Evolutionary conservation across 1,140 invertebrate species (phyloP).

Genomic region (Prorops nasuta): DNA sequence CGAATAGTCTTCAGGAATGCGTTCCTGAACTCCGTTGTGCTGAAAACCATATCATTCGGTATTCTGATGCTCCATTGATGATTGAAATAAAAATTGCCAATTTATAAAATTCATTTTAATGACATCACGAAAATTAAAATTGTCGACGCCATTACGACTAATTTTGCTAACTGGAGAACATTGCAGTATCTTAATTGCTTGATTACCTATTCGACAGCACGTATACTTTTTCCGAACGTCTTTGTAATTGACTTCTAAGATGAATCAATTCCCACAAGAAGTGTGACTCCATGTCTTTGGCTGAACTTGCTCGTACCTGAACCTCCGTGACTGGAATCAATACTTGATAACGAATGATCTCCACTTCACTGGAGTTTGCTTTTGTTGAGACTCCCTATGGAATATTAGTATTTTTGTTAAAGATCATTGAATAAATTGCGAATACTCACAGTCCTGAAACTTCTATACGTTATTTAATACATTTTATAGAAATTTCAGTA

Average conservation of each 20-base stretch:
- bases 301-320: conserved; percentile 87
- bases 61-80: no score
- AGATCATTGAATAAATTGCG: no score
- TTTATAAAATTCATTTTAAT: conserved; percentile 1
- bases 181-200: conserved; percentile 2
- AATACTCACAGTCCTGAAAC: no score
- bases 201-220: conserved; percentile 89
- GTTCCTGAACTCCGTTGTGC: conserved; percentile 91
- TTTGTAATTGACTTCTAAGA: conserved; percentile 86
- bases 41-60: no score
- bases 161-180: no score
- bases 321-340: conserved; percentile 96
- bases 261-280: conserved; percentile 97
- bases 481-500: not conserved
- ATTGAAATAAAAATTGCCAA: conserved; percentile 1
- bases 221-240: conserved; percentile 94
- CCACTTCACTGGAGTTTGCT: conserved; percentile 82
- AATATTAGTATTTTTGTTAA: no score
- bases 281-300: conserved; percentile 91
- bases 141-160: no score
- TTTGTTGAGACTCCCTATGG: conserved; percentile 79
- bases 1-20: conserved; percentile 94
- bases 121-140: not conserved
- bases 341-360: conserved; percentile 94
- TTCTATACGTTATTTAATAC: conserved; percentile 8